Base-by-base conservation (phyloP, 2,888 invertebrate species). In the Dusona sp. region DNA sequence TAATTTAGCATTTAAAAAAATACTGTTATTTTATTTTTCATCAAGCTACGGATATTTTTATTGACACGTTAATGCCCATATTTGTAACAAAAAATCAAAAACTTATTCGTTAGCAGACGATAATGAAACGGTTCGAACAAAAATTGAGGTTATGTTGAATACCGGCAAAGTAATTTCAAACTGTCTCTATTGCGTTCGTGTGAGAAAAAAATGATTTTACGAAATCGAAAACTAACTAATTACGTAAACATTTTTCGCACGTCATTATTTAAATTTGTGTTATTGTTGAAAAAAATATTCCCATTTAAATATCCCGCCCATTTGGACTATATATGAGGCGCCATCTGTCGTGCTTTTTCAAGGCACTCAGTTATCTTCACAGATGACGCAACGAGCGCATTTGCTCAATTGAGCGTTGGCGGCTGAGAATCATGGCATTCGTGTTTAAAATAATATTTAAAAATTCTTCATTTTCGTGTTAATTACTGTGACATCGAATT, bases 131-230 rank as follows among this genome's bases (percentile, higher is more conserved):
- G 29, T 51, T 36, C 36, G n/a, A 2, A 22, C 3, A 33, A n/a
- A 36, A 54, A n/a, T 29, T 29, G 36, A 72, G 72, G 72, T 72
- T 72, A 72, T 36, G 54, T 51, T 33, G 11, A 36, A 8, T 13
- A 13, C 33, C 36, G 51, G 29, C n/a, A 1, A 19, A 54, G 9
- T 8, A 19, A 11, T 51, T 51, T 16, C 6, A 61, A 61, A 61
- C 29, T 61, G 7, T 29, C 4, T 29, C 4, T 16, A 16, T 61
- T 16, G 25, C 25, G 13, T 61, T 61, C 7, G 2, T 29, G 7
- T 16, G 0, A 29, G 1, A 61, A 11, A 7, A 29, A n/a, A 61
- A 6, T 13, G 6, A n/a, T 29, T 22, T 29, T 29, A 6, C 25
- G 13, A 29, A 61, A 61, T 61, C 6, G 16, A 29, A 13, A 16